These are phyloP conservation scores for Tetramorium parvispinum DNA, from an alignment of 1,140 invertebrate species.

Conservation along the genomic window DNA sequence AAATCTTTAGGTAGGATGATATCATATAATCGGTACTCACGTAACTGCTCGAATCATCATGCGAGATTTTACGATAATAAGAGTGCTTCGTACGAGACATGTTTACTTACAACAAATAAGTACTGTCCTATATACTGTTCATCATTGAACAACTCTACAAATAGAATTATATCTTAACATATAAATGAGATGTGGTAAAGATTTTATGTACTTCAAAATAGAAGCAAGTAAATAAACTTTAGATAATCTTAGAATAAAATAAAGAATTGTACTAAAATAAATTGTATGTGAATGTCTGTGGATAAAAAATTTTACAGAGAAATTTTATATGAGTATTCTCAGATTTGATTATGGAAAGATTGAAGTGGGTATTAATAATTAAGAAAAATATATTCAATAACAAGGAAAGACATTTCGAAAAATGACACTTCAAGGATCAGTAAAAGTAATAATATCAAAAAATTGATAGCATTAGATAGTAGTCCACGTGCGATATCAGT, in stretches of 20 bases:
- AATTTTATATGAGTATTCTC: neutral
- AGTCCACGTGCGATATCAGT: neutral
- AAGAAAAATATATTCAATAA: neutral
- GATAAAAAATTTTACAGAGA: neutral
- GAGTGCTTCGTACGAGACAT: neutral
- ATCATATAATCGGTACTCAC: neutral
- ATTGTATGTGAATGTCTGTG: neutral
- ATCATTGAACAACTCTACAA: neutral
- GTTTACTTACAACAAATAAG: slow-evolving; percentile 22
- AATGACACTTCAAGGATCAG: neutral
- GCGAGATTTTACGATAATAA: slow-evolving; percentile 22
- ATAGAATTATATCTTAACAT: slow-evolving; percentile 5
- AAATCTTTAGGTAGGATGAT: slow-evolving; percentile 6
- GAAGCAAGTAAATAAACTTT: neutral
- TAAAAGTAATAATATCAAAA: neutral
- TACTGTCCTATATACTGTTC: neutral
- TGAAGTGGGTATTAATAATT: neutral
- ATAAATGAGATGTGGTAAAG: neutral
- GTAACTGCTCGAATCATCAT: slow-evolving; percentile 7
- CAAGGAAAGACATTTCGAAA: neutral
- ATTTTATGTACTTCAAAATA: neutral
- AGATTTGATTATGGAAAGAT: neutral
- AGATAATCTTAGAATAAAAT: neutral
- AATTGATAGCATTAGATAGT: neutral
- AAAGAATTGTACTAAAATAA: neutral